phyloP scores from a whole-genome alignment of 2,888 invertebrate genomes.

The Ormyrus pomaceus region DNA sequence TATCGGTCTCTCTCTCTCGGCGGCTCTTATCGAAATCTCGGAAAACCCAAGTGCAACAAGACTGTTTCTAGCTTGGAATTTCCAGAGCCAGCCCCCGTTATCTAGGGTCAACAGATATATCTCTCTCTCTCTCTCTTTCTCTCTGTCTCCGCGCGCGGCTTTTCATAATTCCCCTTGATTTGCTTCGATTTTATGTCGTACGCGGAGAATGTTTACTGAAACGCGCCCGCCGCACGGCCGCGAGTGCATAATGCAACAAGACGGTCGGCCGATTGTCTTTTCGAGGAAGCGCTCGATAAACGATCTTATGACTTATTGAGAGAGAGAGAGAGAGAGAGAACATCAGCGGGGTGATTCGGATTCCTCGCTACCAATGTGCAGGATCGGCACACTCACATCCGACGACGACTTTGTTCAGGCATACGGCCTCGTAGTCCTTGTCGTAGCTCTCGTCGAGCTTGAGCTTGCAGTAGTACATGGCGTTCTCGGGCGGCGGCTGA shows the following conservation, averaged over 20 bases:
- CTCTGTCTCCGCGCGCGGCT: not conserved
- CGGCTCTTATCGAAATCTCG: not conserved
- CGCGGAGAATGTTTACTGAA: constrained; percentile 37
- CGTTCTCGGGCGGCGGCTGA: constrained; percentile 77
- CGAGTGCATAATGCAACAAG: constrained; percentile 27
- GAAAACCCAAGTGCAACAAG: not conserved
- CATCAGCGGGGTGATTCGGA: not conserved
- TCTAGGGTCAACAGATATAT: constrained; percentile 3
- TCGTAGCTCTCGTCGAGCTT: constrained; percentile 61
- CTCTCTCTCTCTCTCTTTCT: not conserved
- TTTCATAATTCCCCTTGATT: no score
- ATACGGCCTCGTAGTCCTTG: constrained; percentile 72
- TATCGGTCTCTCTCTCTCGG: not conserved
- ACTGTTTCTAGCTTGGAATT: constrained; percentile 8
- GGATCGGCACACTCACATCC: constrained; percentile 78
- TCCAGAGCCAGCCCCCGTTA: not conserved
- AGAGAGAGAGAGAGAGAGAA: not conserved
- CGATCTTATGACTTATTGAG: constrained; percentile 45
- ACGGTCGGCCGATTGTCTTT: constrained; percentile 17
- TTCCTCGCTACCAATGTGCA: not conserved
- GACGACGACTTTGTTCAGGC: constrained; percentile 78
- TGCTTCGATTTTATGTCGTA: constrained; percentile 24
- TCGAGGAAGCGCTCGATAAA: constrained; percentile 51
- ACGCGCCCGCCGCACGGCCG: constrained; percentile 8
- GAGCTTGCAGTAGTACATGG: constrained; percentile 79